Base-by-base conservation (phyloP, 2,797 vertebrate genomes). In the Hyperoplus immaculatus region DNA sequence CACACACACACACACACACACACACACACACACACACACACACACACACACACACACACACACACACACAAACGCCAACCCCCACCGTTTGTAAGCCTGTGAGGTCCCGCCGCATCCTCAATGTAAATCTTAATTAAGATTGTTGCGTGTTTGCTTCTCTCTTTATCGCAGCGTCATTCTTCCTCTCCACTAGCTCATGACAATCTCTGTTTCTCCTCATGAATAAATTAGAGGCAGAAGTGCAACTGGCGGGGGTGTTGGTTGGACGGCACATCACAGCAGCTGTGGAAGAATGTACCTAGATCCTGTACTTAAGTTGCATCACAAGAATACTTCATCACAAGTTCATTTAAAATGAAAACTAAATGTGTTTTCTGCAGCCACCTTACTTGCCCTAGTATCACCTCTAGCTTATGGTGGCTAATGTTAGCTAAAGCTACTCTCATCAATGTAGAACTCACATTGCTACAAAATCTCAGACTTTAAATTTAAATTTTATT, bases 181-280 rank as follows among this genome's bases (percentile, higher is more conserved):
- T 62, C 57, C 67, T 55, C 43, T 75, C 57, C 63, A 75, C 47
- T 81, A 70, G 36, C 18, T 82, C 58, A 36, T 64, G 67, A 71
- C 64, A 51, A 56, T 53, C 45, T 45, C 21, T 21, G 15, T 81
- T 76, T 51, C 50, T 62, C 55, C 57, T 69, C 61, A 80, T 85
- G 58, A 90, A 88, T 84, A 77, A 81, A 83, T 78, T 72, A 80
- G 56, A 38, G 49, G 15, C 36, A 53, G 51, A 61, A 56, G 38
- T 43, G 55, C 54, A 70, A 70, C 67, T 42, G 45, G 43, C 60
- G 39, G 67, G 42, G 39, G 68, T n/a, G 50, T 50, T 47, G n/a
- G 54, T 59, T 70, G 39, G 6, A 18, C 38, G 55, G 74, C 57
- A 64, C 6, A 60, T 14, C 21, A 56, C 49, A 64, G 14, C 61